Conservation (phyloP, 2,888 invertebrate species). For the Nineta flava region DNA sequence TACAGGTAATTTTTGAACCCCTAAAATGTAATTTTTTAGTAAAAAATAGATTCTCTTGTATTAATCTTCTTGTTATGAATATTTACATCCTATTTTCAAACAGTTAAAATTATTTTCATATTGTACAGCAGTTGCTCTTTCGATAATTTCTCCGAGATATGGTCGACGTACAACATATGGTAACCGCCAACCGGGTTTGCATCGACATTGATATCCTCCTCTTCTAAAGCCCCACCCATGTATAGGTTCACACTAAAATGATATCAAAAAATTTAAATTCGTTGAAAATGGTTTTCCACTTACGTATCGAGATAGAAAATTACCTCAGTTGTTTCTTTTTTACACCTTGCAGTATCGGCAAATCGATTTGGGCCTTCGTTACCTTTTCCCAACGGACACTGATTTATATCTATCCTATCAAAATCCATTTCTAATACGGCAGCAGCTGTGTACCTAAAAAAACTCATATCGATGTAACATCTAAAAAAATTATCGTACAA, state of each 20-base stretch:
- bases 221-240: constrained; percentile 92
- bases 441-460: constrained; percentile 68
- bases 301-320: constrained; percentile 10
- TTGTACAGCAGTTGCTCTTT: constrained; percentile 81
- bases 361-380: constrained; percentile 81
- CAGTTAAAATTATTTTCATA: constrained; percentile 91
- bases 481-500: constrained; percentile 2
- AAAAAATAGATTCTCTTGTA: background rate
- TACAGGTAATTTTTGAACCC: constrained; percentile 74
- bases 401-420: constrained; percentile 93
- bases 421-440: constrained; percentile 92
- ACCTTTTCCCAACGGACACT: constrained; percentile 79
- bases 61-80: background rate
- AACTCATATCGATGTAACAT: constrained; percentile 13
- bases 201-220: constrained; percentile 90
- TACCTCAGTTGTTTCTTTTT: constrained; percentile 77
- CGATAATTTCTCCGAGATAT: constrained; percentile 84
- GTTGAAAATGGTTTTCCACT: background rate
- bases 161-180: constrained; percentile 79
- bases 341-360: constrained; percentile 79
- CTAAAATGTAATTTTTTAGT: constrained; percentile 28
- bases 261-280: constrained; percentile 6
- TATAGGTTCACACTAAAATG: constrained; percentile 75
- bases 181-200: constrained; percentile 73
- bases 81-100: constrained; percentile 69